These are phyloP conservation scores for Hydraecia micacea DNA, from an alignment of 2,888 invertebrate species.

Conservation along the genomic window DNA sequence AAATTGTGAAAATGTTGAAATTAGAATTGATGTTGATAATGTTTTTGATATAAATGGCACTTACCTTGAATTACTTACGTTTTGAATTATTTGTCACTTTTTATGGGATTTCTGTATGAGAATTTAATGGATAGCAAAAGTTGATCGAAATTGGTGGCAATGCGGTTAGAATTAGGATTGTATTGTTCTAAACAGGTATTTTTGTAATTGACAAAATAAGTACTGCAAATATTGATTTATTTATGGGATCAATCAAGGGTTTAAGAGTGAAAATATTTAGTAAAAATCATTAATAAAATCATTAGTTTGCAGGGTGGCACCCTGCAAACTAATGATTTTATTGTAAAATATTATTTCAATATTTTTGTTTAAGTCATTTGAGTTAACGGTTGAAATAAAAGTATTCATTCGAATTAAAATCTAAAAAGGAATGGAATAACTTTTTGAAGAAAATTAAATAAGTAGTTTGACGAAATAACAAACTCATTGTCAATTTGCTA, in stretches of 20 bases:
- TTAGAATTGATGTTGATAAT: background rate
- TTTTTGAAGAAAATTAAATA: background rate
- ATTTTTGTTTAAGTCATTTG: background rate
- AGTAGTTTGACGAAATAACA: constrained; percentile 59
- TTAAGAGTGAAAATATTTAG: background rate
- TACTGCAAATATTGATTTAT: background rate
- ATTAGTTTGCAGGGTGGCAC: too few relatives aligned
- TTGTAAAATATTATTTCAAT: background rate
- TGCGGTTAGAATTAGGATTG: background rate
- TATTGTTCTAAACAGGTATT: background rate
- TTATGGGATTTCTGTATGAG: background rate
- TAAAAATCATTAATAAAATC: too few relatives aligned
- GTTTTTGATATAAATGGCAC: constrained; percentile 39
- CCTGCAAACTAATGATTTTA: background rate
- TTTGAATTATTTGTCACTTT: constrained; percentile 13
- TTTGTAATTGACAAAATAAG: too few relatives aligned
- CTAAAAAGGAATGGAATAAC: background rate
- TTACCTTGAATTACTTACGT: constrained; percentile 61
- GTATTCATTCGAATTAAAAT: background rate
- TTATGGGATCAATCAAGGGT: background rate
- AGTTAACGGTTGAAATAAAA: background rate
- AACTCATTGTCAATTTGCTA: constrained; percentile 84
- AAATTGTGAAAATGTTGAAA: constrained; percentile 69
- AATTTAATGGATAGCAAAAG: background rate
- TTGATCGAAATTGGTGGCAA: background rate